phyloP scores from a whole-genome alignment of 1,140 invertebrate species.

The Acromyrmex echinatior region DNA sequence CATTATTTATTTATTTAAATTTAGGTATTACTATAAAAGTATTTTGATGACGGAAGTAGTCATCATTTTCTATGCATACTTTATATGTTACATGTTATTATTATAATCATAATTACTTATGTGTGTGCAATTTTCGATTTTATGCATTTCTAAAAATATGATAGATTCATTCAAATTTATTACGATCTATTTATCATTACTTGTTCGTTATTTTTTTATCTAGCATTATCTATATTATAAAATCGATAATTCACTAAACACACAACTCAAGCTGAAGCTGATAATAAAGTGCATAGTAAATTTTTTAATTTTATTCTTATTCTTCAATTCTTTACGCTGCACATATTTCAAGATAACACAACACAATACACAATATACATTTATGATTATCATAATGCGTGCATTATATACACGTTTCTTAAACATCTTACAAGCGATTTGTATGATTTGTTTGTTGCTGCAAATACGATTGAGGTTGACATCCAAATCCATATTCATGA shows the following conservation, averaged over 20 bases:
- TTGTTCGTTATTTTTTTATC: not conserved
- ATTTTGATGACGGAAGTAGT: too few relatives aligned
- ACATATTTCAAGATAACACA: not conserved
- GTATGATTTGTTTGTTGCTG: not conserved
- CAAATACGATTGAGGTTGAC: constrained; percentile 4
- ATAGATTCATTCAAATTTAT: constrained; percentile 19
- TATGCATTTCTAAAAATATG: constrained; percentile 10
- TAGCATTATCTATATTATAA: not conserved
- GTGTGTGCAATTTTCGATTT: constrained; percentile 17
- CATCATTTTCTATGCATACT: constrained; percentile 13
- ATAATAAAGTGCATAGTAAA: not conserved
- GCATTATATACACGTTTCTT: constrained; percentile 45
- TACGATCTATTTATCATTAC: not conserved
- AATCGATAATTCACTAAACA: not conserved
- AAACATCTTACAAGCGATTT: constrained; percentile 17
- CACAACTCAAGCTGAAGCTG: not conserved
- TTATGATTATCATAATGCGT: constrained; percentile 4
- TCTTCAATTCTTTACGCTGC: not conserved
- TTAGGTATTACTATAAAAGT: not conserved
- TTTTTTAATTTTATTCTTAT: not conserved
- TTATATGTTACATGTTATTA: not conserved
- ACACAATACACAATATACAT: not conserved
- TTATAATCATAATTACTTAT: constrained; percentile 29
- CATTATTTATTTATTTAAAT: not conserved
- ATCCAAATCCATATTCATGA: constrained; percentile 65